phyloP scores from a whole-genome alignment of 2,113 vertebrate genomes.

The Todiramphus saurophagus region DNA sequence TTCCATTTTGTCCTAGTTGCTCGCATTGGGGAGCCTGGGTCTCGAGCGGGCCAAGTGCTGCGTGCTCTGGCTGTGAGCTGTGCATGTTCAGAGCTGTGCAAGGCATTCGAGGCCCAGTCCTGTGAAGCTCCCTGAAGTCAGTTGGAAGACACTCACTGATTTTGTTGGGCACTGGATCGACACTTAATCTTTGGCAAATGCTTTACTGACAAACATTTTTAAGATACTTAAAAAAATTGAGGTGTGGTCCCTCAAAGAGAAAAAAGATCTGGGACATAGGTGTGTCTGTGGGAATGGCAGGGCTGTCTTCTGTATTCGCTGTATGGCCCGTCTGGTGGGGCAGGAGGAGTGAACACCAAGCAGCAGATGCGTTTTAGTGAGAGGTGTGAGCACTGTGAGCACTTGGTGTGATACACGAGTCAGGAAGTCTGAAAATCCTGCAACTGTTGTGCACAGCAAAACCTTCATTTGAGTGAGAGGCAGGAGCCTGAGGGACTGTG shows the following conservation, averaged over 20 bases:
- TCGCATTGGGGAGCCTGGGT: background rate
- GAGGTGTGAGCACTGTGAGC: background rate
- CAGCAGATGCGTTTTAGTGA: background rate
- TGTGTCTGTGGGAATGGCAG: background rate
- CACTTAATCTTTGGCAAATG: background rate
- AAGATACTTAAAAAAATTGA: background rate
- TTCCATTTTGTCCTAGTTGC: background rate
- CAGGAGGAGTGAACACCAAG: background rate
- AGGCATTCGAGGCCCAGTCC: rapidly evolving
- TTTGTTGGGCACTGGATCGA: background rate
- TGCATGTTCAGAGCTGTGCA: background rate
- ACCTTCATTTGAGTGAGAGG: background rate
- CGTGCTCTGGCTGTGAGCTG: background rate
- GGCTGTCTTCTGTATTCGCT: background rate
- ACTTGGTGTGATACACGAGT: rapidly evolving
- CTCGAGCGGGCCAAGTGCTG: background rate
- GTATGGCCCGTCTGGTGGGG: background rate
- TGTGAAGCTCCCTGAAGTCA: background rate
- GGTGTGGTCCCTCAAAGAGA: background rate
- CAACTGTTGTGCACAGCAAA: background rate
- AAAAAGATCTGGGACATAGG: rapidly evolving
- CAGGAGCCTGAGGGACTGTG: background rate
- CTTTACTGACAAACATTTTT: background rate
- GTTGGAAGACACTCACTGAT: background rate
- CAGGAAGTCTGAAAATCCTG: background rate